These are phyloP conservation scores for Adelges cooleyi DNA, from an alignment of 1,140 invertebrate species.

Conservation along the genomic window DNA sequence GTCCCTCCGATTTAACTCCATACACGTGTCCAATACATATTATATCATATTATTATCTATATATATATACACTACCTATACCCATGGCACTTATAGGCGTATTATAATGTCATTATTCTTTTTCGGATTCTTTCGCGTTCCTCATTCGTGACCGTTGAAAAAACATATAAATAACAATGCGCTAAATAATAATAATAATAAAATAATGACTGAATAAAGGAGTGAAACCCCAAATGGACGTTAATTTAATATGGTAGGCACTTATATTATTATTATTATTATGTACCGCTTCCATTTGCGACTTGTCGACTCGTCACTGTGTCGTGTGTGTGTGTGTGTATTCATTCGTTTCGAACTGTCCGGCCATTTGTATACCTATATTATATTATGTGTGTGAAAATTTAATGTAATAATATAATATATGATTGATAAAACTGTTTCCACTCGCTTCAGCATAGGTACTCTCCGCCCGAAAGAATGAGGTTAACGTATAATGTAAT, in stretches of 20 bases:
- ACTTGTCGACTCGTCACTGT: background rate
- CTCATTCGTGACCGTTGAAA: constrained; percentile 24
- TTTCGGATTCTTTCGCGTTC: constrained; percentile 25
- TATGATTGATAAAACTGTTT: constrained; percentile 16
- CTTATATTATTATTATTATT: background rate
- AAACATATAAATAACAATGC: constrained; percentile 14
- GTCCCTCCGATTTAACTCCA: background rate
- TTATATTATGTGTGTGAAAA: too few species aligned
- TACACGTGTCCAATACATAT: constrained; percentile 17
- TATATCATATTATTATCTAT: too few species aligned
- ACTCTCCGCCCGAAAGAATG: background rate
- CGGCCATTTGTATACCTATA: too few species aligned
- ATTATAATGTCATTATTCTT: constrained; percentile 3
- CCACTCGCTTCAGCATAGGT: background rate
- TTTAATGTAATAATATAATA: too few species aligned
- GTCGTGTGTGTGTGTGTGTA: background rate
- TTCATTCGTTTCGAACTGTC: too few species aligned
- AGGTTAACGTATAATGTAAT: background rate
- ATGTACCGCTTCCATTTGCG: background rate
- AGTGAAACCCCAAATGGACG: background rate
- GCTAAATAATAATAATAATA: background rate
- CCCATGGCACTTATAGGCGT: too few species aligned
- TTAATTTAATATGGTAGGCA: constrained; percentile 15
- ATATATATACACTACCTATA: too few species aligned
- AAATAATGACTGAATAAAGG: constrained; percentile 3